Evolutionary conservation across 2,888 invertebrate genomes (phyloP), one percentile per base, ranked within the genome.

Genomic region (Steromphala cineraria): DNA sequence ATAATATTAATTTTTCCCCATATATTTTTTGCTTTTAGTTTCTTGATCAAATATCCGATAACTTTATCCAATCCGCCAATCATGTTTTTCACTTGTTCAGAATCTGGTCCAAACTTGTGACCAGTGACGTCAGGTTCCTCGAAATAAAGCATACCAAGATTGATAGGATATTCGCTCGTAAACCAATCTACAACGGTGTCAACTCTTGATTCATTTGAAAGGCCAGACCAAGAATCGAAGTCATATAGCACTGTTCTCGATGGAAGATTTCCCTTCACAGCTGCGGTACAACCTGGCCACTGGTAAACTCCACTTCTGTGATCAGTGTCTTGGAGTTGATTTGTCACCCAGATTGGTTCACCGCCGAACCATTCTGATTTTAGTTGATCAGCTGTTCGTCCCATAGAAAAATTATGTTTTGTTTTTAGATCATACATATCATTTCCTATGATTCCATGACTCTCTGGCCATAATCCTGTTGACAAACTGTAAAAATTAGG

Each of bases 401-500:
- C 31, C 4, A 83, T 71, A 15, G 78, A 31, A 62, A 89, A 90
- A 2, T 81, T 86, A 78, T 90, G 87, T 53, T 91, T 89, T 83
- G 91, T 84, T 62, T 88, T 46, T 90, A 94, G 94, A 90, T 96
- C 95, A 89, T 94, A 96, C 87, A 95, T 94, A 40, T 90, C 89
- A 90, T 95, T 96, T 15, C 95, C 96, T 2, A 96, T 92, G 46
- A 96, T 95, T 0, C 96, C 96, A 92, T 96, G 96, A 19, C 93
- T 94, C 91, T 96, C 96, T 0, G 95, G 94, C 89, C 95, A 96
- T 21, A 91, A 75, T 31, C 93, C 93, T 7, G 94, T 96, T 0
- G 95, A 95, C 80, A 96, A 95, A 0, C 96, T 95, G 89, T 95
- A 95, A 93, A 96, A 96, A 93, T 96, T 96, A 0, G 96, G 96